Evolutionary conservation across 2,113 vertebrate genomes (phyloP), one percentile per base, ranked within the genome.

Genomic region (Coturnix japonica): DNA sequence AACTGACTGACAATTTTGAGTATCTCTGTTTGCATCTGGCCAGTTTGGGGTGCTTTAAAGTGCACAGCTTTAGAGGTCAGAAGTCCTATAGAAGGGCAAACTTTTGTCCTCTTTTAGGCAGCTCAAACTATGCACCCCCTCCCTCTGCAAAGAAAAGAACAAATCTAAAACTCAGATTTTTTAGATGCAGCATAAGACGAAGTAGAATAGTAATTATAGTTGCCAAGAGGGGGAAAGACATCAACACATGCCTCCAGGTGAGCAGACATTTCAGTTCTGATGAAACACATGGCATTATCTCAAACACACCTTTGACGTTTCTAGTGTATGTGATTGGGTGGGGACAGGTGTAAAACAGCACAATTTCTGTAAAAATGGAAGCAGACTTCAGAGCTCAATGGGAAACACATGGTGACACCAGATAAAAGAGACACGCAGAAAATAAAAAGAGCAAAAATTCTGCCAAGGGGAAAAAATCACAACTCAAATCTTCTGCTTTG

Each of bases 391-490:
- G 90, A 66, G 60, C 74, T 74, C 35, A 10, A 88, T 65, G 51
- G 43, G 91, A 85, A 53, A 61, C 78, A 85, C 47, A 85, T 88
- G 65, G 77, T 26, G 4, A 63, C 81, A 90, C 64, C 71, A 88
- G 85, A 91, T 92, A 92, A 96, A 96, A 95, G 67, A 71, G 70
- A 93, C 73, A 63, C 81, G 53, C 81, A 94, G 77, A 79, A 70
- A 81, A 95, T 80, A 63, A 87, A 95, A 95, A 87, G 37, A 65
- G 66, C 94, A 95, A 92, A 93, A 95, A 94, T 86, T 96, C 94
- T 95, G 91, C 65, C 61, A 84, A 94, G 87, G 64, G 91, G 61
- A 67, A 60, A 64, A 65, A 66, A 96, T 73, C 76, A 69, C 85
- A 87, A 69, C 69, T 76, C 53, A 13, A 39, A 78, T 80, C 78